Percentiles rank a stretch among this genome's conserved stretches.
phyloP scores from a whole-genome alignment of 1,140 invertebrate genomes.

The Caenorhabditis elegans region WBcel235 BX284606.5:12436501-12437000 shows the following conservation, averaged over 20 bases:
- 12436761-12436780: neutral
- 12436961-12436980: too few species aligned
- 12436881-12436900: too few species aligned
- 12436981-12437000: too few species aligned
- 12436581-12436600: neutral
- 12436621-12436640: slow-evolving; percentile 1
- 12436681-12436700: slow-evolving; percentile 9
- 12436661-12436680: slow-evolving; percentile 28
- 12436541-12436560: neutral
- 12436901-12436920: too few species aligned
- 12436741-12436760: neutral
- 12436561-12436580: too few species aligned
- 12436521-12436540: too few species aligned
- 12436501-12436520: too few species aligned
- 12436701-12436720: neutral
- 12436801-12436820: neutral
- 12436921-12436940: too few species aligned
- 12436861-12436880: neutral
- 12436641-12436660: slow-evolving; percentile 3
- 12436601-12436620: neutral
- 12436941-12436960: too few species aligned
- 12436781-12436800: neutral
- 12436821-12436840: neutral
- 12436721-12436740: neutral
- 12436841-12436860: neutral